phyloP scores from a whole-genome alignment of 2,113 vertebrate species.

The Macrotus californicus region DNA sequence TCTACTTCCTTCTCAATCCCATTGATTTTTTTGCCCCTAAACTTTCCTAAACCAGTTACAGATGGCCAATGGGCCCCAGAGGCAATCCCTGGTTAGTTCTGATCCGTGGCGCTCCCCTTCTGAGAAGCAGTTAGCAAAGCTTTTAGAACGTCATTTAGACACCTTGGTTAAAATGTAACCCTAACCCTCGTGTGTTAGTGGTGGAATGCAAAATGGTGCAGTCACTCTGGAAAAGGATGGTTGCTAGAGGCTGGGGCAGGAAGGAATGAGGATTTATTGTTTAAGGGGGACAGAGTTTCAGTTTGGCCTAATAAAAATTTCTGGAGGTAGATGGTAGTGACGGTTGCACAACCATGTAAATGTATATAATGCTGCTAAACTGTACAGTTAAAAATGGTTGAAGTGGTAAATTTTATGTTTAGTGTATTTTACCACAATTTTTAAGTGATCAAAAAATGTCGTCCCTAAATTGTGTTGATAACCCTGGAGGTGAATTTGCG shows the following conservation, averaged over 20 bases:
- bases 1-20: neutral
- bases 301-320: neutral
- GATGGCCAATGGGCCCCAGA: neutral
- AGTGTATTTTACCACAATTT: neutral
- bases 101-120: neutral
- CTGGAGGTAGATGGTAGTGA: neutral
- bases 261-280: neutral
- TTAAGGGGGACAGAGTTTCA: neutral
- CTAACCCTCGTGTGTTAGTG: neutral
- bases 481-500: neutral
- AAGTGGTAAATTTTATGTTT: neutral
- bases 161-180: neutral
- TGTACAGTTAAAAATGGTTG: neutral
- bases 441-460: neutral
- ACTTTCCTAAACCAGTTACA: neutral
- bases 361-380: neutral
- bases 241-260: neutral
- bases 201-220: neutral
- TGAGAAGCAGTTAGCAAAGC: neutral
- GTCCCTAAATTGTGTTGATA: neutral
- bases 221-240: neutral
- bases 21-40: neutral
- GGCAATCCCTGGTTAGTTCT: neutral
- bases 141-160: slow-evolving; percentile 2
- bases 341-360: neutral